Percentiles rank a stretch among this genome's conserved stretches.
phyloP scores from a whole-genome alignment of 2,888 invertebrate genomes.

The Hydraecia micacea region DNA sequence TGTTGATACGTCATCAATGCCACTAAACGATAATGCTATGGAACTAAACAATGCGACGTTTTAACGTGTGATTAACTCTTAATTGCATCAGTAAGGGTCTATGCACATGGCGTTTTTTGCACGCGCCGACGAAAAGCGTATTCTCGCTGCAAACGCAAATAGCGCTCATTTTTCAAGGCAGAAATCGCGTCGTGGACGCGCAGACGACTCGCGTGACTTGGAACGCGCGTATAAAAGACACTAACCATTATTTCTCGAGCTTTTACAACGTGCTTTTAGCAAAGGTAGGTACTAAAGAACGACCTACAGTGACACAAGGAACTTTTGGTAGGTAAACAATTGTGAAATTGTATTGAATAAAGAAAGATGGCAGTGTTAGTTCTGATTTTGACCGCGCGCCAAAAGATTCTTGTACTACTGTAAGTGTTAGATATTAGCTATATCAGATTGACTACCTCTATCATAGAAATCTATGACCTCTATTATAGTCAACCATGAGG shows the following conservation, averaged over 20 bases:
- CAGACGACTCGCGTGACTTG: not conserved
- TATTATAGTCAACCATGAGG: not conserved
- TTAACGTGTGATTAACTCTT: constrained; percentile 61
- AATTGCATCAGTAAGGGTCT: constrained; percentile 1
- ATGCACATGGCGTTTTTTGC: not conserved
- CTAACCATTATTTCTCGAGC: not conserved
- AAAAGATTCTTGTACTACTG: not conserved
- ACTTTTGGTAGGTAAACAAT: not conserved
- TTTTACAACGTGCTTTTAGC: not conserved
- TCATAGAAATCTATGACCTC: too few relatives aligned
- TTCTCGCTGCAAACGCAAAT: not conserved
- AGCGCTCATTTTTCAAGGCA: too few relatives aligned
- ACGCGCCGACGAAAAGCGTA: not conserved
- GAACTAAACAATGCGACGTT: constrained; percentile 61
- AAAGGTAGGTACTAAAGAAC: not conserved
- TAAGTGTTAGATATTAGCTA: not conserved
- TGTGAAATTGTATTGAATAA: not conserved
- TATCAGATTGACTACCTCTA: not conserved
- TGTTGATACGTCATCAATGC: constrained; percentile 30
- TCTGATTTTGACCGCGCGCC: not conserved
- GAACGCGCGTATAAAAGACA: not conserved
- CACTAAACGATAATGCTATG: constrained; percentile 20
- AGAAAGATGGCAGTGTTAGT: not conserved
- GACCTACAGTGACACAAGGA: not conserved
- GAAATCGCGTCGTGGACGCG: not conserved